Base-by-base conservation (phyloP, 2,888 invertebrate genomes). In the Pachymerium ferrugineum region DNA sequence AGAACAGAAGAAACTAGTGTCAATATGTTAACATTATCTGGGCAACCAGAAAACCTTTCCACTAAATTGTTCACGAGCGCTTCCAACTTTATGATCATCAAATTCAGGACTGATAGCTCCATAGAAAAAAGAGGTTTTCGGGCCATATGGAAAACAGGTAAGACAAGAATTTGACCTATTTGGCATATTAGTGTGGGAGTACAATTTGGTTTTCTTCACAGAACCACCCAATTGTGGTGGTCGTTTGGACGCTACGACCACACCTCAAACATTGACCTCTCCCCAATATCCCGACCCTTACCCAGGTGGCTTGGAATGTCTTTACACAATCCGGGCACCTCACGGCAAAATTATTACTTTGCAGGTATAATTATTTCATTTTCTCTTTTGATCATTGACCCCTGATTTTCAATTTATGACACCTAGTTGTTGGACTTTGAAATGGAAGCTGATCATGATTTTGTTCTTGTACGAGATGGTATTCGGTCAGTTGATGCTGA, bases 51-150 rank as follows among this genome's bases (percentile, higher is more conserved):
- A 83, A 94, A 94, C 81, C 84, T 94, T 78, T 88, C 91, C 73
- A 91, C 88, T 78, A 90, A 90, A 81, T 88, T 92, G 19, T 94
- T 90, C 82, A 93, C 94, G 29, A 97, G 97, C 3, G 95, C 95
- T 54, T 96, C 97, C 71, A 98, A 98, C 84, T 95, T 97, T 81
- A 95, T 98, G 94, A 94, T 97, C 76, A 89, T 98, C 76, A 96
- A 96, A 84, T 98, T 98, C 84, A 92, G 93, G 80, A 92, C 96
- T 1, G 98, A 98, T 81, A 92, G 93, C 54, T 92, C 93, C 12
- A 93, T 94, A 28, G 95, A 96, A 84, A 89, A 90, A 75, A 91
- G 94, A 84, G 97, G 97, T 77, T 97, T 97, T 85, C 76, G 79
- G 67, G 80, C 79, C 1, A 79, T 78, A 62, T 79, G 80, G 80